A percentile compares a stretch with the other conserved stretches of the same genome.
These are phyloP conservation scores for Hetaerina titia DNA, from an alignment of 2,888 invertebrate species.

Conservation along the genomic window DNA sequence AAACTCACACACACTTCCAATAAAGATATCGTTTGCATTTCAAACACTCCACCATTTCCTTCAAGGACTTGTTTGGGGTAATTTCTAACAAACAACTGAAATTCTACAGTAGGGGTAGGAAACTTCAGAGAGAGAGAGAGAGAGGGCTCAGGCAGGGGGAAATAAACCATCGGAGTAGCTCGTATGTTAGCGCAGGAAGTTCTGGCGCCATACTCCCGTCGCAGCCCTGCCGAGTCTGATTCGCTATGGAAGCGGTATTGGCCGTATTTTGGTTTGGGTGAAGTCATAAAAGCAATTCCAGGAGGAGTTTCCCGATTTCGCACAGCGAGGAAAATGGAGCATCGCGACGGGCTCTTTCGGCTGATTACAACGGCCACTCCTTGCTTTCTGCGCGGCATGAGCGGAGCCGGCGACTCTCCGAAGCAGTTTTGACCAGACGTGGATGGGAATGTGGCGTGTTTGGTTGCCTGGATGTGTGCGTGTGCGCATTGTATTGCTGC, in stretches of 20 bases:
- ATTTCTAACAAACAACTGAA: no score
- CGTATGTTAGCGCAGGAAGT: background rate
- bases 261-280: constrained; percentile 22
- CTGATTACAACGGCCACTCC: constrained; percentile 37
- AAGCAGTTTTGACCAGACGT: background rate
- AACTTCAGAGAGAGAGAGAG: background rate
- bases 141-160: background rate
- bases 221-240: background rate
- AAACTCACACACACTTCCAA: no score
- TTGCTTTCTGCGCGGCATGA: background rate
- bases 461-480: no score
- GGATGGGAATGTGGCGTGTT: background rate
- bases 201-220: background rate
- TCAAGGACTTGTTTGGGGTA: no score
- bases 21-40: no score
- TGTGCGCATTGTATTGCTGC: background rate
- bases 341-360: background rate
- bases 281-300: background rate
- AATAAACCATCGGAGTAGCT: background rate
- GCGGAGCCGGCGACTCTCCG: background rate
- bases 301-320: constrained; percentile 28
- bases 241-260: background rate
- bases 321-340: constrained; percentile 5
- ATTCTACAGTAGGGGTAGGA: no score
- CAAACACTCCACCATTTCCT: no score